Percentiles rank a stretch among this genome's conserved stretches.
phyloP scores from a whole-genome alignment of 2,888 invertebrate species.

The Nomada hirtipes region DNA sequence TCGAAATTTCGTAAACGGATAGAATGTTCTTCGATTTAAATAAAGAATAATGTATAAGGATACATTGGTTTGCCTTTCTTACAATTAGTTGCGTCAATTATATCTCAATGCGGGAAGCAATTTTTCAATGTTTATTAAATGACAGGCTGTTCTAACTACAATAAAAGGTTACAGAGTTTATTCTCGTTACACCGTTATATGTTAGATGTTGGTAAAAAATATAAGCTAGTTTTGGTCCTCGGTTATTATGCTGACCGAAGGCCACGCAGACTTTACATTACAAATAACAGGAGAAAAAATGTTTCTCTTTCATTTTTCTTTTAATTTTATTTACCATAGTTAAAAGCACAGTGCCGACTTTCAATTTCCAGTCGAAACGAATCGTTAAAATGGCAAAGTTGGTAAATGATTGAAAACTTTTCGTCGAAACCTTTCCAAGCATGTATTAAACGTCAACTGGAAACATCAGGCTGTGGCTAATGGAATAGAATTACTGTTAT shows the following conservation, averaged over 20 bases:
- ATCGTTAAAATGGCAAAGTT: neutral
- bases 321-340: constrained; percentile 33
- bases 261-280: constrained; percentile 75
- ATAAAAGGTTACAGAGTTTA: constrained; percentile 62
- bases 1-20: constrained; percentile 12
- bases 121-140: constrained; percentile 63
- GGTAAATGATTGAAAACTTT: no score
- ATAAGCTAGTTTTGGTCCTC: constrained; percentile 79
- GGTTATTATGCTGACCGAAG: constrained; percentile 77
- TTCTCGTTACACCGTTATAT: constrained; percentile 56
- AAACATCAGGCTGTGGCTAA: no score
- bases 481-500: no score
- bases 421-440: no score
- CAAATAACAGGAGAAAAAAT: constrained; percentile 53
- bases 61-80: constrained; percentile 11
- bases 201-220: constrained; percentile 74
- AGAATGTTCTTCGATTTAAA: constrained; percentile 18
- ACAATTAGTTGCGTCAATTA: no score
- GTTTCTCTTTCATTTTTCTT: constrained; percentile 24
- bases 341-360: constrained; percentile 43
- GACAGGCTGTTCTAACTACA: constrained; percentile 59
- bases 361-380: neutral
- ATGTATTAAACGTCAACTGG: no score
- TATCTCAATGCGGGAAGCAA: neutral
- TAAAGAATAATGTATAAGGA: constrained; percentile 18